phyloP scores from a whole-genome alignment of 1,140 invertebrate species.

The Teleogryllus occipitalis region DNA sequence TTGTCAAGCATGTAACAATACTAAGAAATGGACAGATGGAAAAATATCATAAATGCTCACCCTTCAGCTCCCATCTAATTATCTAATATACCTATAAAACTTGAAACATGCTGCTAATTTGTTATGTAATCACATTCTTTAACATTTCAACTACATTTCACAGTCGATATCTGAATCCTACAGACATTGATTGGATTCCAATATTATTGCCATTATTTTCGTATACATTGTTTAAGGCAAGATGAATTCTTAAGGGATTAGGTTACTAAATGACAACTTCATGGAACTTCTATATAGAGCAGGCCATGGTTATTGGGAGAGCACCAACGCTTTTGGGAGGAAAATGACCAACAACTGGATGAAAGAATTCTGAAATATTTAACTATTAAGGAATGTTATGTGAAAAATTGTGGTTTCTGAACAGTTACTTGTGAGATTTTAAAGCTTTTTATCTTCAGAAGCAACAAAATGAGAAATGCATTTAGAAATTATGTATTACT shows the following conservation, averaged over 20 bases:
- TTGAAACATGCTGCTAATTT: constrained; percentile 9
- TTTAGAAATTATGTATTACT: no score
- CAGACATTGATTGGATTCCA: background rate
- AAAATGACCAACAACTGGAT: no score
- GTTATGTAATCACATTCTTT: background rate
- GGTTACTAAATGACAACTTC: no score
- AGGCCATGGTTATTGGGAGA: no score
- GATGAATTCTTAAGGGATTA: background rate
- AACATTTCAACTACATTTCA: background rate
- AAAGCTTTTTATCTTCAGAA: no score
- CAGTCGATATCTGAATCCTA: background rate
- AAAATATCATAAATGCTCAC: background rate
- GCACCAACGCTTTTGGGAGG: no score
- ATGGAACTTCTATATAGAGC: no score
- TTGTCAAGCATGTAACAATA: background rate
- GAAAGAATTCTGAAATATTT: no score
- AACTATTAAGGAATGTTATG: no score
- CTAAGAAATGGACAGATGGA: background rate
- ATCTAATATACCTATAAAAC: constrained; percentile 16
- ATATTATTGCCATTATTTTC: background rate
- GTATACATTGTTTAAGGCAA: background rate
- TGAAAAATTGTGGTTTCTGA: no score
- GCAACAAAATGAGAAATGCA: no score
- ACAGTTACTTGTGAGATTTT: no score
- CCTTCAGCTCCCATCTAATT: background rate